Percentiles rank a stretch among this genome's conserved stretches.
Conservation (phyloP, 2,113 vertebrate genomes). For the Ailuropoda melanoleuca region DNA sequence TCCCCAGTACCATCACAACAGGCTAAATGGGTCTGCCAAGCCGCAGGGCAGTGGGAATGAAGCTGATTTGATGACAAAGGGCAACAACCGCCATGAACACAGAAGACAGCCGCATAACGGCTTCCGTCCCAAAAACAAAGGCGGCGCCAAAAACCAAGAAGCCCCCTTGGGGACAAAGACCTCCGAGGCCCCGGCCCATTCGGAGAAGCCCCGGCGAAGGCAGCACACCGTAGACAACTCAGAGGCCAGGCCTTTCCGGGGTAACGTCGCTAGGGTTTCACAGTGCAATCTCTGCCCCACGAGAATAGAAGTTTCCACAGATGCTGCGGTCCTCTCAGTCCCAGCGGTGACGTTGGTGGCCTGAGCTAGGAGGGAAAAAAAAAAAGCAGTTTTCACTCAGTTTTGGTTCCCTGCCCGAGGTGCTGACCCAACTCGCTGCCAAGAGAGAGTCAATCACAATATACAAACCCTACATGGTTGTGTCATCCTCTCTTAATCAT, state of each 20-base stretch:
- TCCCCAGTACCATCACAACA: slow-evolving; percentile 81
- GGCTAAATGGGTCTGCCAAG: slow-evolving; percentile 81
- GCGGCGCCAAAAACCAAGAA: slow-evolving; percentile 81
- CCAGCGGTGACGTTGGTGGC: slow-evolving; percentile 88
- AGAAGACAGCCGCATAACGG: slow-evolving; percentile 84
- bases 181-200: slow-evolving; percentile 58
- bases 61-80: slow-evolving; percentile 75
- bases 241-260: slow-evolving; percentile 81
- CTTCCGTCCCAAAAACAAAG: slow-evolving; percentile 86
- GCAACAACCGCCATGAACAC: slow-evolving; percentile 80
- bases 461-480: slow-evolving; percentile 75
- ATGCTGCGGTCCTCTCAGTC: slow-evolving; percentile 85
- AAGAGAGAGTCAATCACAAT: slow-evolving; percentile 80
- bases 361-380: slow-evolving; percentile 73
- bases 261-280: slow-evolving; percentile 67
- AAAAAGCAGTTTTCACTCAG: slow-evolving; percentile 56
- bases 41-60: slow-evolving; percentile 76
- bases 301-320: slow-evolving; percentile 84
- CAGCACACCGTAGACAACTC: slow-evolving; percentile 60
- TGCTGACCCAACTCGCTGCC: slow-evolving; percentile 80
- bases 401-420: slow-evolving; percentile 79
- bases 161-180: slow-evolving; percentile 72
- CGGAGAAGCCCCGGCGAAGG: slow-evolving; percentile 81
- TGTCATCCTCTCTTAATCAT: slow-evolving; percentile 77
- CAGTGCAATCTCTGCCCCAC: slow-evolving; percentile 85